Conservation (phyloP, 2,797 vertebrate species). For the Holocentrus rufus region DNA sequence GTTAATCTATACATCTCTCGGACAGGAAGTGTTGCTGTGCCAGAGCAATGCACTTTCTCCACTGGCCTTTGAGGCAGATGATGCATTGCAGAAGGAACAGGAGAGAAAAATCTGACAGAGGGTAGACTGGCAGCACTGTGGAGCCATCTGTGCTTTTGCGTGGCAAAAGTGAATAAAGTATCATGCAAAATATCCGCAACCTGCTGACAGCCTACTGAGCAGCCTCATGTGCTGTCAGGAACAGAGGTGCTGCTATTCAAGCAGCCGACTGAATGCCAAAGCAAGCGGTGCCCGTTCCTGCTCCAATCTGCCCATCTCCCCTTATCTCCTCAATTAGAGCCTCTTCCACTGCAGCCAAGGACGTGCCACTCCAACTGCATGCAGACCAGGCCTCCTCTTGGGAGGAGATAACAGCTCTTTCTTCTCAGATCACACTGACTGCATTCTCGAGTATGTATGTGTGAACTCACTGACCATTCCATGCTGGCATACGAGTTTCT, state of each 20-base stretch:
- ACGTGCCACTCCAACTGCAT: constrained; percentile 52
- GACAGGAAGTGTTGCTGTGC: constrained; percentile 12
- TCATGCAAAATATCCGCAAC: constrained; percentile 28
- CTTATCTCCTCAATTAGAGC: constrained; percentile 72
- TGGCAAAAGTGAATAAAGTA: constrained; percentile 27
- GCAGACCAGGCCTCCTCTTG: constrained; percentile 56
- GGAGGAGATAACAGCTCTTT: constrained; percentile 57
- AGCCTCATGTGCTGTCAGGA: constrained; percentile 25
- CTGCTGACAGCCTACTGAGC: constrained; percentile 9
- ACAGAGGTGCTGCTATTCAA: constrained; percentile 30
- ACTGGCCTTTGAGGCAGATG: constrained; percentile 4
- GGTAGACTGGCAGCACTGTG: constrained; percentile 8
- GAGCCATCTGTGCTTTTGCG: constrained; percentile 48
- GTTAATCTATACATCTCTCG: constrained; percentile 11
- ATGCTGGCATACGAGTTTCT: constrained; percentile 8
- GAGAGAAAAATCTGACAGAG: neutral
- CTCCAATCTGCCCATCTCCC: constrained; percentile 48
- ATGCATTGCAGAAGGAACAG: neutral
- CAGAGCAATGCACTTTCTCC: constrained; percentile 1
- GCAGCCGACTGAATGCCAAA: constrained; percentile 33
- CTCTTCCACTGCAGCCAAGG: constrained; percentile 54
- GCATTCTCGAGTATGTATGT: constrained; percentile 17
- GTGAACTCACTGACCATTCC: constrained; percentile 10
- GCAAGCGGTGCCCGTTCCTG: constrained; percentile 38
- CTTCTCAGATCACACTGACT: constrained; percentile 30